Evolutionary conservation across 2,888 invertebrate genomes (phyloP).

Genomic region (Brenthis daphne): DNA sequence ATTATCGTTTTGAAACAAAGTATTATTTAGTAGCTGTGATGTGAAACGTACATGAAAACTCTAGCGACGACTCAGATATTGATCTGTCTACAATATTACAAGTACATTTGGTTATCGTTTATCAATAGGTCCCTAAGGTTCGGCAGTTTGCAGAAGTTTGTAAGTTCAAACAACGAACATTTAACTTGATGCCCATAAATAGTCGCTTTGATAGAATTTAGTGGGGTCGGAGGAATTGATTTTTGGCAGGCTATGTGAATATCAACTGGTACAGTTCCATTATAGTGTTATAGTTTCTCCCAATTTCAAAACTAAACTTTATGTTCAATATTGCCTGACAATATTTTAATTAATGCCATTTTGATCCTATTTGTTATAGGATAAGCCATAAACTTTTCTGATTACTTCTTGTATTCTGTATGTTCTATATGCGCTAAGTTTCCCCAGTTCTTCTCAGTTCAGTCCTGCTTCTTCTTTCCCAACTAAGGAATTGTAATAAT

Average conservation of each 20-base stretch:
- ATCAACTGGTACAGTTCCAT: slow-evolving; percentile 27
- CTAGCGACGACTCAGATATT: background rate
- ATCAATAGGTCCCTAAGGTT: slow-evolving; percentile 32
- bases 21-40: background rate
- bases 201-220: slow-evolving; percentile 39
- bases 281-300: slow-evolving; percentile 14
- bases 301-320: slow-evolving; percentile 1
- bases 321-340: slow-evolving; percentile 3
- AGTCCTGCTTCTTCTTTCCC: too few species aligned
- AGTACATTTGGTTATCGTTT: slow-evolving; percentile 21
- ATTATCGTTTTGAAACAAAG: too few species aligned
- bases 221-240: slow-evolving; percentile 38
- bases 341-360: slow-evolving; percentile 5
- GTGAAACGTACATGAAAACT: background rate
- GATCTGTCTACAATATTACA: slow-evolving; percentile 12
- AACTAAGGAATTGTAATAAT: too few species aligned
- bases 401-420: too few species aligned
- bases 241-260: slow-evolving; percentile 36
- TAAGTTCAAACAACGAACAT: slow-evolving; percentile 37
- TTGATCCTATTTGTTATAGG: background rate
- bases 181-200: slow-evolving; percentile 41
- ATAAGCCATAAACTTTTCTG: too few species aligned
- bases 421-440: too few species aligned
- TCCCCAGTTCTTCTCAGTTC: too few species aligned
- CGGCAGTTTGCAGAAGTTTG: slow-evolving; percentile 32